Conservation (phyloP, 2,888 invertebrate genomes). For the Smittia sp. region DNA sequence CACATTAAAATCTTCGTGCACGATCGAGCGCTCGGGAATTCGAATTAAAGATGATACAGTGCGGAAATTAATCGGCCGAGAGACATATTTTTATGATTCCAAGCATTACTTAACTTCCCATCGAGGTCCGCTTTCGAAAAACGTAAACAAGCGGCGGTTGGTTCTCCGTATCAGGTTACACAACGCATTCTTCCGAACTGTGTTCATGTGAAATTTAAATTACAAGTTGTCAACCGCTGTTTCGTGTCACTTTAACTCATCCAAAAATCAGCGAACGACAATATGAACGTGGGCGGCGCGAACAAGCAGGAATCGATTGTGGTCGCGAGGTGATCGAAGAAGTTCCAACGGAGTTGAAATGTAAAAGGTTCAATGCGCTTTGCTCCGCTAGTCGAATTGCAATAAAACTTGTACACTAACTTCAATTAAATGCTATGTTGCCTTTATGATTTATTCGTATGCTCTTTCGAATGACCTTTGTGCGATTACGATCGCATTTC, state of each 20-base stretch:
- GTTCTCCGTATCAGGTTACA: not conserved
- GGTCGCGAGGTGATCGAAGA: not conserved
- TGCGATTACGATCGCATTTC: constrained; percentile 37
- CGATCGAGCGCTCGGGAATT: not conserved
- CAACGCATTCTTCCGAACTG: not conserved
- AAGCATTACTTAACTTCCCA: not conserved
- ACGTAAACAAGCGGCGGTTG: not conserved
- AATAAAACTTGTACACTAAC: constrained; percentile 31
- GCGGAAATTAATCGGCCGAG: no score
- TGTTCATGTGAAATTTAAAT: not conserved
- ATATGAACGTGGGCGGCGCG: not conserved
- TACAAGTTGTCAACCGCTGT: constrained; percentile 11
- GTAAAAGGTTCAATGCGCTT: not conserved
- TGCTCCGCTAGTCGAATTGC: constrained; percentile 7
- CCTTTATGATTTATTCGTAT: constrained; percentile 39
- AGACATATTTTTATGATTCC: constrained; percentile 13
- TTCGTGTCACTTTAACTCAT: not conserved
- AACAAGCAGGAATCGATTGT: not conserved
- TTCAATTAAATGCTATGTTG: constrained; percentile 34
- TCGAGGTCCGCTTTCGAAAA: constrained; percentile 7
- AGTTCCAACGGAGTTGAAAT: no score
- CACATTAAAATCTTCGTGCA: not conserved
- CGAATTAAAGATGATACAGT: constrained; percentile 7
- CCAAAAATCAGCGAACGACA: not conserved
- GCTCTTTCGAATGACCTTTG: constrained; percentile 39